Percentiles rank a stretch among this genome's conserved stretches.
Conservation (phyloP, 1,140 invertebrate species). For the Apis mellifera region Amel_HAv3.1 CM009934.2:6949001-6949500, state of each 20-base stretch:
- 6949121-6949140: no score
- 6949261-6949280: not conserved
- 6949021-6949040: no score
- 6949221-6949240: constrained; percentile 12
- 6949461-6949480: not conserved
- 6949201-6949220: not conserved
- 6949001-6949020: no score
- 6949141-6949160: no score
- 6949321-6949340: constrained; percentile 66
- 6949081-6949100: no score
- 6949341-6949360: constrained; percentile 49
- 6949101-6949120: no score
- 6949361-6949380: constrained; percentile 51
- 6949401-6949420: constrained; percentile 1
- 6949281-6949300: not conserved
- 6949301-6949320: constrained; percentile 52
- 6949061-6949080: no score
- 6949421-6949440: no score
- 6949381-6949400: constrained; percentile 44
- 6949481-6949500: not conserved
- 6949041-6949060: no score
- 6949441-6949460: not conserved
- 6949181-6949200: no score
- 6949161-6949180: no score
- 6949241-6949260: constrained; percentile 16